Evolutionary conservation across 2,113 vertebrate genomes (phyloP).

Genomic region (Psettodes erumei): DNA sequence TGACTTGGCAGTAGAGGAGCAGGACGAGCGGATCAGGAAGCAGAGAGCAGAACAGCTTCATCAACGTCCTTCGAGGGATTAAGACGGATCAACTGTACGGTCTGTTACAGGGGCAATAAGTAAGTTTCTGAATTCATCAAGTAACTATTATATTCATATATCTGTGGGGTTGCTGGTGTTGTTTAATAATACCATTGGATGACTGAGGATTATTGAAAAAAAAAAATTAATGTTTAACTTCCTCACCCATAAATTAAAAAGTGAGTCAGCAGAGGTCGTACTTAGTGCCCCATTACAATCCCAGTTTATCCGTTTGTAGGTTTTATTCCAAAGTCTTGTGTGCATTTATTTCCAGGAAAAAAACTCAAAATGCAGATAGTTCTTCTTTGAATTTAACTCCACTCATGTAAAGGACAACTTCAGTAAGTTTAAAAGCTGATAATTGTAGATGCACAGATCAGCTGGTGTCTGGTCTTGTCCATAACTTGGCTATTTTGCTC

Average conservation of each 20-base stretch:
- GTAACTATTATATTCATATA: neutral
- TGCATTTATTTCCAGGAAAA: constrained; percentile 3
- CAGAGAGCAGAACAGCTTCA: constrained; percentile 63
- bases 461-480: neutral
- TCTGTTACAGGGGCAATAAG: constrained; percentile 25
- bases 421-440: neutral
- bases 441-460: neutral
- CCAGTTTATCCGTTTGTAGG: neutral
- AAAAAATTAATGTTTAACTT: too few species aligned
- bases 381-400: neutral
- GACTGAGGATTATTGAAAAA: neutral
- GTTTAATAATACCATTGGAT: neutral
- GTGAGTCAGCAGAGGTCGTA: neutral
- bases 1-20: constrained; percentile 18
- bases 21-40: constrained; percentile 14
- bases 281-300: constrained; percentile 35
- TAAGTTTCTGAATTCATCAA: neutral
- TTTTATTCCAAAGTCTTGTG: neutral
- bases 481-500: constrained; percentile 56
- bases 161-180: neutral
- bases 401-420: neutral
- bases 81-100: neutral
- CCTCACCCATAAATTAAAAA: neutral
- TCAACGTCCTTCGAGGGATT: neutral
- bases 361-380: neutral